Conservation (phyloP, 1,140 invertebrate species). For the Caenorhabditis remanei region DNA sequence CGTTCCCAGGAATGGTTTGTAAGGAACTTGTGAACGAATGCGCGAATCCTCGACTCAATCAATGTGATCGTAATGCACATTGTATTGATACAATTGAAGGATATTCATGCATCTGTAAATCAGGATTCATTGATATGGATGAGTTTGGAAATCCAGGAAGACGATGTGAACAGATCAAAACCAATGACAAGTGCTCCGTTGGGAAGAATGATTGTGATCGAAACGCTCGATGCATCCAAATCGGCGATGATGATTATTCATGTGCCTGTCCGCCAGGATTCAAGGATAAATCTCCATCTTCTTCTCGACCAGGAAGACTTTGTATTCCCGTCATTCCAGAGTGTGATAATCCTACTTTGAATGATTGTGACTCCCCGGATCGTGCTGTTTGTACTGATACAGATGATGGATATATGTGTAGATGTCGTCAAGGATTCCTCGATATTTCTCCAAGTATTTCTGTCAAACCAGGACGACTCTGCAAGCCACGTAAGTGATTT, state of each 20-base stretch:
- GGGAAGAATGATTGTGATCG: slow-evolving; percentile 75
- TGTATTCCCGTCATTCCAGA: slow-evolving; percentile 78
- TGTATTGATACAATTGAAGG: slow-evolving; percentile 76
- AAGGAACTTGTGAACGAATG: slow-evolving; percentile 75
- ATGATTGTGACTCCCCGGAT: slow-evolving; percentile 77
- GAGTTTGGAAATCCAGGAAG: slow-evolving; percentile 77
- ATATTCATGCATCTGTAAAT: slow-evolving; percentile 71
- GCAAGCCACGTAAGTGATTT: slow-evolving; percentile 71
- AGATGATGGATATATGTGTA: slow-evolving; percentile 76
- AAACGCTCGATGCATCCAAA: slow-evolving; percentile 74
- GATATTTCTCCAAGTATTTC: slow-evolving; percentile 76
- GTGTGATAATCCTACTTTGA: slow-evolving; percentile 76
- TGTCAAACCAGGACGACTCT: slow-evolving; percentile 74
- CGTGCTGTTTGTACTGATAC: slow-evolving; percentile 76
- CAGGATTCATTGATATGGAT: slow-evolving; percentile 70
- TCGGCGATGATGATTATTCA: slow-evolving; percentile 71
- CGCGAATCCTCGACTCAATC: slow-evolving; percentile 69
- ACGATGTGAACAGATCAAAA: slow-evolving; percentile 73
- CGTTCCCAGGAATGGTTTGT: slow-evolving; percentile 72
- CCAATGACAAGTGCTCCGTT: slow-evolving; percentile 70
- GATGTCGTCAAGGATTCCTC: slow-evolving; percentile 74
- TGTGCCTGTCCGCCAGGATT: slow-evolving; percentile 75
- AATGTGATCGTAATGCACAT: slow-evolving; percentile 72
- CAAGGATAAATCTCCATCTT: slow-evolving; percentile 64
- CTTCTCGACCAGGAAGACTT: slow-evolving; percentile 68